Evolutionary conservation across 2,888 invertebrate genomes (phyloP).

Genomic region (Sthenelais limicola): DNA sequence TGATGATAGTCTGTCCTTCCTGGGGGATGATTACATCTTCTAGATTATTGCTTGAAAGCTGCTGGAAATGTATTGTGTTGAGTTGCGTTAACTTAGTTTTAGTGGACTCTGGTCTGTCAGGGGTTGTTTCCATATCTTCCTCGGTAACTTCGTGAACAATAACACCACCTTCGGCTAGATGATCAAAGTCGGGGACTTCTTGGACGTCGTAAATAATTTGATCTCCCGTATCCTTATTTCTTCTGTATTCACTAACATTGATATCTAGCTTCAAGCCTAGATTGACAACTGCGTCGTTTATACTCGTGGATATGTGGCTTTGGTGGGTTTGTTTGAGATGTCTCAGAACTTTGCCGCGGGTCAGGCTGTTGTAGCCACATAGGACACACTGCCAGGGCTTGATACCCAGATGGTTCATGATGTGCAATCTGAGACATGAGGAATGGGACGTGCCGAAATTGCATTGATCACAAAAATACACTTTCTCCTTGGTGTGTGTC

Average conservation of each 20-base stretch:
- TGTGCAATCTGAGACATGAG: slow-evolving; percentile 32
- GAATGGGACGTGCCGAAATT: slow-evolving; percentile 40
- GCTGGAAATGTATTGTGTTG: too few relatives aligned
- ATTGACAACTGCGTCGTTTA: slow-evolving; percentile 23
- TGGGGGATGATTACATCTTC: too few relatives aligned
- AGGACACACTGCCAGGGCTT: slow-evolving; percentile 46
- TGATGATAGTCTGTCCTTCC: too few relatives aligned
- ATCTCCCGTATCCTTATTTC: too few relatives aligned
- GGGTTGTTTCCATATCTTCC: too few relatives aligned
- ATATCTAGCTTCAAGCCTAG: slow-evolving; percentile 44
- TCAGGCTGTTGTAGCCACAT: slow-evolving; percentile 45
- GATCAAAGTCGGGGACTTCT: too few relatives aligned
- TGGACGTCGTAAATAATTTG: too few relatives aligned
- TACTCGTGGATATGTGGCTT: slow-evolving; percentile 1
- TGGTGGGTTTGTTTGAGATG: slow-evolving; percentile 35
- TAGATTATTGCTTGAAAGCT: too few relatives aligned
- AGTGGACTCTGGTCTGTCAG: too few relatives aligned
- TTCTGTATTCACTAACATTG: slow-evolving; percentile 28
- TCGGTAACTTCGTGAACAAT: too few relatives aligned
- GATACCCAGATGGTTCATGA: slow-evolving; percentile 45
- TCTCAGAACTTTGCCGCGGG: slow-evolving; percentile 38
- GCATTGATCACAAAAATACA: slow-evolving; percentile 44
- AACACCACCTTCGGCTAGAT: too few relatives aligned
- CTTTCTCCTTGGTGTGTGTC: slow-evolving; percentile 45
- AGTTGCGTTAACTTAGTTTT: too few relatives aligned